Percentiles rank a stretch among this genome's conserved stretches.
phyloP scores from a whole-genome alignment of 2,113 vertebrate species.

The Cyprinodon tularosa region DNA sequence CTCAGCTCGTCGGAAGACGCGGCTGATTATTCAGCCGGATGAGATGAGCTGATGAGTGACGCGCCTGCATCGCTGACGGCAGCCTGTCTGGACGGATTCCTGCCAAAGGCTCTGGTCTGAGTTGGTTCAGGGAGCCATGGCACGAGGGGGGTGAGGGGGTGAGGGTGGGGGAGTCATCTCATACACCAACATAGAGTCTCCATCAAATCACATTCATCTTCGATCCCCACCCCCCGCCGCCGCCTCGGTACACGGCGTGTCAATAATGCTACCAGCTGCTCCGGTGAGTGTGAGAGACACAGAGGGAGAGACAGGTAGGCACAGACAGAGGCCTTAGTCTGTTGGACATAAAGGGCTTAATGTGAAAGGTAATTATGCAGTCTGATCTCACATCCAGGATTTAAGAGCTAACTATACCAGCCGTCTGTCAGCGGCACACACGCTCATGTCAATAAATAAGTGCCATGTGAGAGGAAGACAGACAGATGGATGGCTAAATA shows the following conservation, averaged over 20 bases:
- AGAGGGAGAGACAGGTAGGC: neutral
- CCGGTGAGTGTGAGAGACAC: conserved; percentile 25
- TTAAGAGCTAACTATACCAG: conserved; percentile 79
- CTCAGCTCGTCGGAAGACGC: conserved; percentile 48
- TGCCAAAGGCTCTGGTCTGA: conserved; percentile 42
- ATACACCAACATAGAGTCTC: conserved; percentile 49
- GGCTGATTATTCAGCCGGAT: conserved; percentile 63
- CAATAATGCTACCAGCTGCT: conserved; percentile 80
- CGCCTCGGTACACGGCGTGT: conserved; percentile 61
- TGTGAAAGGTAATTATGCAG: conserved; percentile 81
- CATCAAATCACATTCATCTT: conserved; percentile 65
- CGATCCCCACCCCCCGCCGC: conserved; percentile 19
- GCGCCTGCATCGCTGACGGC: conserved; percentile 57
- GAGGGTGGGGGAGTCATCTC: conserved; percentile 20
- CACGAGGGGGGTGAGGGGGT: neutral
- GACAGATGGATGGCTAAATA: conserved; percentile 52
- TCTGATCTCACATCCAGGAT: conserved; percentile 82
- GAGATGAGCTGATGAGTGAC: conserved; percentile 66
- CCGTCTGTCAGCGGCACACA: conserved; percentile 65
- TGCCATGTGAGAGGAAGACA: conserved; percentile 47
- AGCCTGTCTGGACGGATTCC: conserved; percentile 58
- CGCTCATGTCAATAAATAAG: conserved; percentile 64
- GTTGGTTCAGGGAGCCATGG: conserved; percentile 6
- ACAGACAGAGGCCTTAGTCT: conserved; percentile 60
- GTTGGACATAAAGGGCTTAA: conserved; percentile 77